Base-by-base conservation (phyloP, 2,797 vertebrate genomes). In the Platyrinchus mystaceus region DNA sequence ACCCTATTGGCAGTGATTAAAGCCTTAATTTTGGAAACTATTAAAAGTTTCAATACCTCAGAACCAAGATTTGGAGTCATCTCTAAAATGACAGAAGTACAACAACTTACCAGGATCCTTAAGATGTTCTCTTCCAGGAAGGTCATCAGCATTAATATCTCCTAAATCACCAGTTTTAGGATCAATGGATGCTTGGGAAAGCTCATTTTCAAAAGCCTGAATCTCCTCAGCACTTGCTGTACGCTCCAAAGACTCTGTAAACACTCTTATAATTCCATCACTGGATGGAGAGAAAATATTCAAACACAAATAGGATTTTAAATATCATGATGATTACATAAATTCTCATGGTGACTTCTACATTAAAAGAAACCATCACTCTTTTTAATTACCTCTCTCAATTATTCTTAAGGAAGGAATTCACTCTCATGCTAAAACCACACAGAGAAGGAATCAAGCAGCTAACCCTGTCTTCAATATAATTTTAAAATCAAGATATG, bases 81-180 rank as follows among this genome's bases (percentile, higher is more conserved):
- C 17, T 49, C 53, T 56, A 82, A 36, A 5, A 32, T 12, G 12
- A 74, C 3, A 62, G 3, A 87, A 44, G 21, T 14, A 78, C 22
- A 46, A 23, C 32, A 96, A 89, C 64, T 95, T 97, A 99, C 99
- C 99, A 76, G 98, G 98, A 94, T 99, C 99, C 47, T 98, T 83
- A 14, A 99, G 98, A 96, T 99, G 99, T 77, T 99, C 99, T 95
- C 91, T 98, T 95, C 99, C 99, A 96, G 99, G 99, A 95, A 99
- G 98, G 10, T 99, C 98, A 77, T 99, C 98, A 63, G 98, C 64
- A 90, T 98, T 99, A 86, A 99, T 99, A 91, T 99, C 99, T 44
- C 99, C 99, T 53, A 99, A 97, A 90, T 99, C 99, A 30, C 99
- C 99, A 5, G 98, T 99, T 97, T 99, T 99, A 58, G 99, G 98